Percentiles rank a stretch among this genome's conserved stretches.
These are phyloP conservation scores for Haemorhous mexicanus DNA, from an alignment of 2,113 vertebrate genomes.

Conservation along the genomic window DNA sequence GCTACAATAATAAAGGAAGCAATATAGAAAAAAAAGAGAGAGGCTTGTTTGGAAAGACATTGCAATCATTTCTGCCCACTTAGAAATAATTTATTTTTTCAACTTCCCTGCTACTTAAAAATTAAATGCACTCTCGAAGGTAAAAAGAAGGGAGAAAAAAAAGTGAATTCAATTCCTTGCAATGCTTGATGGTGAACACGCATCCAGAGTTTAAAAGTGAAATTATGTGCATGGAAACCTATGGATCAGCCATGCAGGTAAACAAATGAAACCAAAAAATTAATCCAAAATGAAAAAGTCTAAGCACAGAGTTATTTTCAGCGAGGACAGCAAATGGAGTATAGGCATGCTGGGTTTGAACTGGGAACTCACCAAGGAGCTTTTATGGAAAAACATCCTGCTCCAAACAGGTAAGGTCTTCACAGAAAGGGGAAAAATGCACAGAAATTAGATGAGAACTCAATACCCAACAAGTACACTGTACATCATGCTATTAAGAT, in stretches of 20 bases:
- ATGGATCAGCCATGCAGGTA: constrained; percentile 73
- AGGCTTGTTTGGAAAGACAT: background rate
- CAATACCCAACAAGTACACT: constrained; percentile 80
- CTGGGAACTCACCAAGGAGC: constrained; percentile 98
- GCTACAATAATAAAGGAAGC: background rate
- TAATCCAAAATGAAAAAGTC: background rate
- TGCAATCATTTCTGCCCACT: background rate
- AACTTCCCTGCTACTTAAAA: constrained; percentile 17
- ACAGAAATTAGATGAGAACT: constrained; percentile 93
- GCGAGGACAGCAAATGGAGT: constrained; percentile 72
- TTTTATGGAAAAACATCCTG: constrained; percentile 99
- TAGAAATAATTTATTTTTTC: constrained; percentile 10
- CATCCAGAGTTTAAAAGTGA: constrained; percentile 22
- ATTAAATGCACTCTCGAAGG: background rate
- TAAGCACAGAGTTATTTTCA: constrained; percentile 50
- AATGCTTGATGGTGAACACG: constrained; percentile 35
- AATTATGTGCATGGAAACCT: constrained; percentile 57
- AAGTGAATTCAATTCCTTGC: background rate
- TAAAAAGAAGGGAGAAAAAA: background rate
- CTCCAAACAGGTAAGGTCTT: constrained; percentile 99
- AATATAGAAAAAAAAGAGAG: background rate
- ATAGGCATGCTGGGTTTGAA: constrained; percentile 87
- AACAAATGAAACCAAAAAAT: constrained; percentile 15
- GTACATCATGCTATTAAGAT: constrained; percentile 53
- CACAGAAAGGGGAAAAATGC: constrained; percentile 82